A percentile compares a stretch with the other conserved stretches of the same genome.
phyloP scores from a whole-genome alignment of 2,888 invertebrate species.

The Brachypalpus laphriformis region DNA sequence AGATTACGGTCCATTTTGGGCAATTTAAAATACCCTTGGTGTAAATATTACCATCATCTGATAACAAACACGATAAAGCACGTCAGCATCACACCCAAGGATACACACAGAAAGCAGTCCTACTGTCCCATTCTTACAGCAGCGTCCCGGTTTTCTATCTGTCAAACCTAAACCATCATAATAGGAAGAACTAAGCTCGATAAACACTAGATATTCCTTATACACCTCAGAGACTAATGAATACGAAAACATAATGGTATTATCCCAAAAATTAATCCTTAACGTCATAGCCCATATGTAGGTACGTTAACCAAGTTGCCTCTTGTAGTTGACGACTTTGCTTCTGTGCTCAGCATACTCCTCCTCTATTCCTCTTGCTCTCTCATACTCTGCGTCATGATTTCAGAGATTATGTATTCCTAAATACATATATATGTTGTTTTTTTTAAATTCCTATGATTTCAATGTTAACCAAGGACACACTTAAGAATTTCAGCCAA shows the following conservation, averaged over 20 bases:
- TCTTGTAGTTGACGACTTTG: slow-evolving; percentile 32
- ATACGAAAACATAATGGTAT: slow-evolving; percentile 66
- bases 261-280: slow-evolving; percentile 65
- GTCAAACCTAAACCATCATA: slow-evolving; percentile 56
- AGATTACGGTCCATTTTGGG: slow-evolving; percentile 50
- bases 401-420: slow-evolving; percentile 1
- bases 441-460: slow-evolving; percentile 41
- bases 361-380: too few species aligned
- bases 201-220: slow-evolving; percentile 46
- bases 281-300: slow-evolving; percentile 45
- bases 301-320: not conserved
- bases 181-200: slow-evolving; percentile 56
- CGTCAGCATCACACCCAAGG: slow-evolving; percentile 53
- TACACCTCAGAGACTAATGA: slow-evolving; percentile 64
- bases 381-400: not conserved
- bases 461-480: slow-evolving; percentile 69
- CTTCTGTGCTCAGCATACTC: slow-evolving; percentile 47
- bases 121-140: not conserved
- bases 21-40: slow-evolving; percentile 63
- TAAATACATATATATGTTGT: too few species aligned
- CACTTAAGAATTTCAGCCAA: slow-evolving; percentile 35
- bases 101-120: not conserved
- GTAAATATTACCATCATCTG: slow-evolving; percentile 66
- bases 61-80: slow-evolving; percentile 65
- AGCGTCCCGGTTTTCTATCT: not conserved